phyloP scores from a whole-genome alignment of 2,797 vertebrate genomes.

The Danio albolineatus region DNA sequence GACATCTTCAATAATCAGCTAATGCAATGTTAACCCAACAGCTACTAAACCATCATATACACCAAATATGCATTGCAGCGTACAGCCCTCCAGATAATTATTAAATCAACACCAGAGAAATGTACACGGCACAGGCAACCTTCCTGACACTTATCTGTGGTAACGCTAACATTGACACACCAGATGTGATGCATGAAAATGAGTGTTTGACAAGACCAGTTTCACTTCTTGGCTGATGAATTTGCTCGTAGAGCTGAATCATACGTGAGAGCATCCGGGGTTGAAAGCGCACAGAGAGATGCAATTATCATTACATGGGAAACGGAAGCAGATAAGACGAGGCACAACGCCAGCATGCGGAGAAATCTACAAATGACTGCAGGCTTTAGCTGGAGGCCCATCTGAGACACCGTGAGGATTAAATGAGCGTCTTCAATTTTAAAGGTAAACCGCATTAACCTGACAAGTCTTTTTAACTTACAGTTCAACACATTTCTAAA shows the following conservation, averaged over 20 bases:
- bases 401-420: not conserved
- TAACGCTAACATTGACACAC: not conserved
- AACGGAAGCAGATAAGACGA: not conserved
- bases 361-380: not conserved
- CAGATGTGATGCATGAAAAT: not conserved
- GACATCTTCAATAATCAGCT: too few species aligned
- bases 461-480: too few species aligned
- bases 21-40: too few species aligned
- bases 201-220: not conserved
- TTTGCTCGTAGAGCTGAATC: slow-evolving; percentile 23
- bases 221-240: slow-evolving; percentile 38
- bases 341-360: not conserved
- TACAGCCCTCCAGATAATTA: too few species aligned
- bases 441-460: too few species aligned
- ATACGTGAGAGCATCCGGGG: not conserved
- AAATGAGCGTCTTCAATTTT: too few species aligned
- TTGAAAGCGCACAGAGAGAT: slow-evolving; percentile 30
- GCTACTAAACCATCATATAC: too few species aligned
- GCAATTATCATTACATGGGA: slow-evolving; percentile 19
- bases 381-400: not conserved
- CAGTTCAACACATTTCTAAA: too few species aligned
- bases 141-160: not conserved
- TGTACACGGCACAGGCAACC: too few species aligned
- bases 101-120: too few species aligned
- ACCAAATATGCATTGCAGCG: too few species aligned